Evolutionary conservation across 2,888 invertebrate species (phyloP).

Genomic region (Tetramorium bicarinatum): DNA sequence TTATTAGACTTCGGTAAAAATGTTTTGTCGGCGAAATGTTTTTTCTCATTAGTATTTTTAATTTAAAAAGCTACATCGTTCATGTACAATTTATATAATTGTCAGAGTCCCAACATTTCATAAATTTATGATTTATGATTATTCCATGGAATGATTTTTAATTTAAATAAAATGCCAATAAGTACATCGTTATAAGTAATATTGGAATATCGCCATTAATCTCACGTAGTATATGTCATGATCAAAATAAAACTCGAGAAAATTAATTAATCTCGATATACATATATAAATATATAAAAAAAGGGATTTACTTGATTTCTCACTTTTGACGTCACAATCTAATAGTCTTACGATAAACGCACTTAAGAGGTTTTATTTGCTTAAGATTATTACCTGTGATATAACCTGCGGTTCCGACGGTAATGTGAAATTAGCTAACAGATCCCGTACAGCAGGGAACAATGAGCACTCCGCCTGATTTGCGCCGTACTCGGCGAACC

Average conservation of each 20-base stretch:
- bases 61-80: neutral
- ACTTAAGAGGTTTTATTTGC: neutral
- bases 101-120: neutral
- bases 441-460: slow-evolving; percentile 96
- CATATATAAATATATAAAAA: neutral
- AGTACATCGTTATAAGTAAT: neutral
- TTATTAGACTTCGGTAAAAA: neutral
- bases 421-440: slow-evolving; percentile 93
- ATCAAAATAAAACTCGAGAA: neutral
- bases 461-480: slow-evolving; percentile 93
- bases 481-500: slow-evolving; percentile 91
- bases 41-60: neutral
- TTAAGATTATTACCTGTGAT: slow-evolving; percentile 79
- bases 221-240: neutral
- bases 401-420: slow-evolving; percentile 92
- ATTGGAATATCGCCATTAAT: neutral
- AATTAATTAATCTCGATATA: neutral
- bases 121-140: neutral
- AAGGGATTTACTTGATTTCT: neutral
- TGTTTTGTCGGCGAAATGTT: neutral
- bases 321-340: neutral
- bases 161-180: slow-evolving; percentile 13
- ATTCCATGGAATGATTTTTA: neutral
- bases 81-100: neutral
- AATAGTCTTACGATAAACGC: neutral